Percentiles rank a stretch among this genome's conserved stretches.
Evolutionary conservation across 2,797 vertebrate species (phyloP).

Genomic region (Adelosebastes latens): DNA sequence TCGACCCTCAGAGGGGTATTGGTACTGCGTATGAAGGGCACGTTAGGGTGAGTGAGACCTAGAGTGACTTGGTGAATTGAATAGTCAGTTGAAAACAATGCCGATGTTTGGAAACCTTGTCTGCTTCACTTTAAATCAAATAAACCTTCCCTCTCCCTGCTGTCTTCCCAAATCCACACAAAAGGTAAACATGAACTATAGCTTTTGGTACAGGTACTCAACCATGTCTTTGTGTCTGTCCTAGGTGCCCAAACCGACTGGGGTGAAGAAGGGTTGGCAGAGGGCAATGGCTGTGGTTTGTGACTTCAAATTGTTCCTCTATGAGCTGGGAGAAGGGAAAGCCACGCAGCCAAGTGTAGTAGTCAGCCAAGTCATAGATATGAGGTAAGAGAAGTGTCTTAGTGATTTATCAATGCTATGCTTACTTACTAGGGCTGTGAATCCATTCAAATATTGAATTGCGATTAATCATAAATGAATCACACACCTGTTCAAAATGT

Average conservation of each 20-base stretch:
- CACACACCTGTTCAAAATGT: neutral
- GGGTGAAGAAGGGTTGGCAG: conserved; percentile 99
- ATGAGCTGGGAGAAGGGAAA: conserved; percentile 96
- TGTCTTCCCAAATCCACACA: neutral
- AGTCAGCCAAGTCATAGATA: conserved; percentile 97
- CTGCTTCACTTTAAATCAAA: neutral
- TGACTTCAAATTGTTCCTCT: conserved; percentile 98
- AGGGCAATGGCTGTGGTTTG: conserved; percentile 94
- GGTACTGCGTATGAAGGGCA: conserved; percentile 97
- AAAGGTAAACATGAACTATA: neutral
- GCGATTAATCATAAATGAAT: too few species aligned
- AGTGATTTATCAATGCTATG: neutral
- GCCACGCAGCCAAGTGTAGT: conserved; percentile 89
- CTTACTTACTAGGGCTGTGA: too few species aligned
- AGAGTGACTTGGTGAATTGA: neutral
- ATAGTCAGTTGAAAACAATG: neutral
- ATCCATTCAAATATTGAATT: too few species aligned
- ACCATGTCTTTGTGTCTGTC: neutral
- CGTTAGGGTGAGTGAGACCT: conserved; percentile 87
- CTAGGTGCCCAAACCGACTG: conserved; percentile 96
- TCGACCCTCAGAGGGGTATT: conserved; percentile 96
- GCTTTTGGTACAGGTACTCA: neutral
- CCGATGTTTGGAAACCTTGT: neutral
- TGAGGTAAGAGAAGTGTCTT: conserved; percentile 86
- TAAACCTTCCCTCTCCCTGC: neutral